Base-by-base conservation (phyloP, 1,140 invertebrate genomes). In the Mercenaria mercenaria region DNA sequence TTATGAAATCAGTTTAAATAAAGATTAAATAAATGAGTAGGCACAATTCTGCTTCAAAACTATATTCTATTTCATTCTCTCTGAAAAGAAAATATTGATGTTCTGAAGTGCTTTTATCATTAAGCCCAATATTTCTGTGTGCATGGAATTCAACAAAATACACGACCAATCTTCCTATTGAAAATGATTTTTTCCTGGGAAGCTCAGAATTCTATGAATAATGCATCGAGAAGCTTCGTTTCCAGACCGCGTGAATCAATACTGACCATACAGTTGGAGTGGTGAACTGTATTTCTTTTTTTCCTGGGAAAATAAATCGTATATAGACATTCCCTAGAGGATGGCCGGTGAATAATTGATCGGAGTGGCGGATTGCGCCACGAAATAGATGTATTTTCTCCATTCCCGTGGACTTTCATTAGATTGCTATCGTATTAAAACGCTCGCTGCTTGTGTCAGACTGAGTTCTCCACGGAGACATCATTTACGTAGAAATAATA, bases 271-370 rank as follows among this genome's bases (percentile, higher is more conserved):
- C 56, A 26, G 29, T 15, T 61, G 39, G 18, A 64, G 23, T 79
- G 52, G 80, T 32, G 26, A 50, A 61, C 59, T 20, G 64, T 69
- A 83, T 83, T 47, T 37, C 59, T 47, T 67, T 83, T 67, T 83
- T 83, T 69, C 37, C 43, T 83, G 80, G 64, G 47, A 85, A 76
- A 59, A 85, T 50, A 85, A 79, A 79, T 79, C 76, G 29, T 79
- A 79, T 79, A 79, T 79, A 79, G 76, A 79, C 76, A 26, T 13
- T 37, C 76, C 56, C 76, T 11, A 34, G 76, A 56, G 76, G 29
- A 47, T 79, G 26, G 2, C 26, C 29, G 74, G 39, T 77, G 74
- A 77, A 77, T 77, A 77, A 77, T 77, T 77, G 74, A 77, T 77
- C 74, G 41, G 15, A 34, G 39, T 47, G 43, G 39, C 18, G 47